Base-by-base conservation (phyloP, 2,888 invertebrate genomes). In the Philopedon plagiatum region DNA sequence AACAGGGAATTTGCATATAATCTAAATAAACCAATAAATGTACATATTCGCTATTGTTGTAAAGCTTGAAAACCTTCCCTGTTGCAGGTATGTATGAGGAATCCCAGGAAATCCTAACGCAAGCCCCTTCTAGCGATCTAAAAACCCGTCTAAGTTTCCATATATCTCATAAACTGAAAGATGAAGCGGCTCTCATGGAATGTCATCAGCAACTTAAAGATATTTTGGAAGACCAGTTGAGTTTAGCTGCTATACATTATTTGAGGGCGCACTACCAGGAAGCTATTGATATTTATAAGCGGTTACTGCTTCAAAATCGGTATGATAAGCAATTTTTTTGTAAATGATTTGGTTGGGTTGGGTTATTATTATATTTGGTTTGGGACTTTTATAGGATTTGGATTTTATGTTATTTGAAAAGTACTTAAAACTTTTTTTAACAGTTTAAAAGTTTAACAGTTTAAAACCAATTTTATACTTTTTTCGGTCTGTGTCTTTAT, bases 271-370 rank as follows among this genome's bases (percentile, higher is more conserved):
- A 99, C 85, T 99, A 98, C 84, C 98, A 98, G 84, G 99, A 99
- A 85, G 98, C 99, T 51, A 98, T 99, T 74, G 98, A 99, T 84
- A 96, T 99, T 75, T 99, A 99, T 84, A 99, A 99, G 85, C 90
- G 96, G 72, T 90, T 99, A 63, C 87, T 99, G 11, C 86, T 97
- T 19, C 96, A 97, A 79, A 95, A 98, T 87, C 93, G 97, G 96
- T 96, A 85, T 21, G 11, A 23, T 15, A 23, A 11, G 23, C 7
- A 13, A 51, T 8, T 26, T 3, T n/a, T n/a, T n/a, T n/a, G n/a
- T n/a, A n/a, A n/a, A n/a, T n/a, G n/a, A n/a, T n/a, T n/a, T n/a
- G n/a, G n/a, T n/a, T n/a, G n/a, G n/a, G n/a, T n/a, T n/a, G n/a
- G n/a, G n/a, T n/a, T n/a, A n/a, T n/a, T n/a, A n/a, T n/a, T n/a